Base-by-base conservation (phyloP, 1,140 invertebrate genomes). In the Drosophila elegans region DNA sequence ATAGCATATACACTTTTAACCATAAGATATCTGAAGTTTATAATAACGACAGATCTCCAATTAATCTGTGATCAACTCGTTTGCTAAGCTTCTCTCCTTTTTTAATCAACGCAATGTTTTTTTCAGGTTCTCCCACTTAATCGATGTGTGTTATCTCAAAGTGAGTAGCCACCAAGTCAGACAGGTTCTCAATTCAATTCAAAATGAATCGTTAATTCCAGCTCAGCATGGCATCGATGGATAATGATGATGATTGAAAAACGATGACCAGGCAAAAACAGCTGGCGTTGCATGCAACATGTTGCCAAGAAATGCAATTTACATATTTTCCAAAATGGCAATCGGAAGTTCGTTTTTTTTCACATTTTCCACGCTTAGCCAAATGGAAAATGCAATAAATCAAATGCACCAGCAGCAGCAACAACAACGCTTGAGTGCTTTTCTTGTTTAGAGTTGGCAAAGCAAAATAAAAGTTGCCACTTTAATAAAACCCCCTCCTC, bases 271-370 rank as follows among this genome's bases (percentile, higher is more conserved):
- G 32, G 54, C 69, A 54, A 21, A 53, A 36, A 32, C 27, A 13
- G 60, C 27, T 25, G 60, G 21, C 36, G 41, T 42, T 52, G 57
- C 64, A 45, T 61, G 45, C 71, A 82, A 80, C 74, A 74, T 80
- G 72, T 83, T 82, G 80, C 80, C 39, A 34, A 49, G 25, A 36
- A 66, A 41, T 41, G 57, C 39, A 39, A 74, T 38, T 57, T 68
- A 25, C 38, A 69, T 76, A 56, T 64, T 67, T 48, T 52, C 42
- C 49, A 59, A 59, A 76, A 76, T 56, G 62, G 54, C 69, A 68
- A 80, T 78, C 79, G 79, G 79, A 82, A 82, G 79, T 78, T 68
- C 41, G 66, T 36, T 66, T 80, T 81, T n/a, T n/a, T 60, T 76
- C 61, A 51, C 80, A 75, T 74, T 81, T 76, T 62, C 66, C 78